Base-by-base conservation (phyloP, 1,140 invertebrate genomes). In the Carposina sasakii region DNA sequence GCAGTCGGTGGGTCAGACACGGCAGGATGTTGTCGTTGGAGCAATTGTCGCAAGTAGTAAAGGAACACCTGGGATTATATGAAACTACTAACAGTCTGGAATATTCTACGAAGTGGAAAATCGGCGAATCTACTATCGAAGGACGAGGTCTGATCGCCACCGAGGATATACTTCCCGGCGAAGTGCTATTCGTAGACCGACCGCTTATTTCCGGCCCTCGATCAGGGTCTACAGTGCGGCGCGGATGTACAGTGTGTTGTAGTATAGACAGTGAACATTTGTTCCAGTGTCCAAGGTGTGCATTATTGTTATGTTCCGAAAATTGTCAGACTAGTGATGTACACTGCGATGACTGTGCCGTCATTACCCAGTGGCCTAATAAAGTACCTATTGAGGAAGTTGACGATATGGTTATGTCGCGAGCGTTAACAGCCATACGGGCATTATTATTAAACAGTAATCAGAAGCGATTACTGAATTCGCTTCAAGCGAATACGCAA, bases 141-240 rank as follows among this genome's bases (percentile, higher is more conserved):
- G 92, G 91, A 1, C 87, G 91, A 3, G 91, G 91, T 10, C 51
- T 93, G 8, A 87, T 93, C 45, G 91, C 91, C 0, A 87, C 67
- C 0, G 76, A 88, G 26, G 87, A 91, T 54, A 90, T 93, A 10
- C 58, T 70, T 13, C 54, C 81, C 3, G 91, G 91, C 19, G 91
- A 93, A 71, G 61, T 91, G 21, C 87, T 94, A 10, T 91, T 91
- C 56, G 76, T 87, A 1, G 92, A 94, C 68, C 77, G 71, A 31
- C 89, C 92, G 0, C 60, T 93, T 2, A 77, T 93, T 12, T 63
- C 88, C 21, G 92, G 92, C 0, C 91, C 91, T 3, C 81, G 86
- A 57, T 85, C 72, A 23, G 63, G 79, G 50, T 54, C 57, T 54
- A 83, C 64, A 52, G 74, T 85, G 47, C 71, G 65, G 31, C 75